Evolutionary conservation across 1,140 invertebrate species (phyloP), one percentile per base, ranked within the genome.

Genomic region (Catajapyx aquilonaris): DNA sequence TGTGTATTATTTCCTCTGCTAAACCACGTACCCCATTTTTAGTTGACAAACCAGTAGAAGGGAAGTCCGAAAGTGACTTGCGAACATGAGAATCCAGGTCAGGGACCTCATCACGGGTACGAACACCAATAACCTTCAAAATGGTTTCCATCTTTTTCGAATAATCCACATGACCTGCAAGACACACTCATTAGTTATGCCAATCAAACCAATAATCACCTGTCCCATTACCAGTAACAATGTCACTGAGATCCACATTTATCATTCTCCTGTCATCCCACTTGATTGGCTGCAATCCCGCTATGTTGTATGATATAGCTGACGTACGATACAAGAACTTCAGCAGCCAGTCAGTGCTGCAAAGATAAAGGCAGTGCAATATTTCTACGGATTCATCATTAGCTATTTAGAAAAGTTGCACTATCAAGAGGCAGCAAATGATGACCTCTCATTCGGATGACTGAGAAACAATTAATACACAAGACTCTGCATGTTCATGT

Each of bases 301-400:
- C 72, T 37, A 75, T 69, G 34, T 49, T 59, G 10, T 69, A 51
- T 31, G 61, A 57, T 49, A 59, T 56, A 19, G 70, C 69, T 5
- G 72, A 59, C 16, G 71, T 71, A 35, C 73, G 54, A 45, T 74
- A 75, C 7, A 76, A 46, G 49, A 74, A 74, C 50, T 67, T 71
- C 16, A 76, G 49, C n/a, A 76, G 49, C 73, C 72, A 75, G 49
- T 76, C 73, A 31, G 59, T 58, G 25, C 63, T 68, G 42, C 5
- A 54, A 49, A 46, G 38, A 40, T 50, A 39, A 16, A 39, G 39
- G 41, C 38, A 45, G 18, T 34, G 30, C 23, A 16, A 18, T 28
- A 30, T 32, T 37, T 37, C 16, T 35, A 32, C 15, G 16, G 23
- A n/a, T n/a, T n/a, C n/a, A n/a, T n/a, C n/a, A n/a, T n/a, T n/a